phyloP scores from a whole-genome alignment of 1,140 invertebrate genomes.

The Medauroidea extradentata region DNA sequence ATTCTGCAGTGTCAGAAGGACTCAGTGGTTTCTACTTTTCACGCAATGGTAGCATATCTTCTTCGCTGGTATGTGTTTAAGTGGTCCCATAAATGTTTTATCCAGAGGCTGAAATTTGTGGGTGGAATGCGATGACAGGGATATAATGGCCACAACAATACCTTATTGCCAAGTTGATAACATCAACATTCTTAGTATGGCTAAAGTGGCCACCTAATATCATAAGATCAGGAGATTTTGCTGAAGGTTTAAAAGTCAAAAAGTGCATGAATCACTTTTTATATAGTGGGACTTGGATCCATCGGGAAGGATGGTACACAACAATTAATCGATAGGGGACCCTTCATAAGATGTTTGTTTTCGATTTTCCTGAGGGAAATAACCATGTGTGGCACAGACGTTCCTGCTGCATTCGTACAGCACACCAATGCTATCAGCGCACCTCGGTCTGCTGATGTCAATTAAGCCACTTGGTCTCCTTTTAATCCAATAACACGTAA shows the following conservation, averaged over 20 bases:
- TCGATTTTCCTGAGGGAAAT: conserved; percentile 32
- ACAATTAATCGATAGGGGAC: conserved; percentile 24
- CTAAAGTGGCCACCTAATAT: neutral
- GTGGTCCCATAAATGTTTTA: conserved; percentile 36
- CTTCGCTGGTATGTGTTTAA: conserved; percentile 32
- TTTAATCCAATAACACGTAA: conserved; percentile 24
- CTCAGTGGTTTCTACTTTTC: no score
- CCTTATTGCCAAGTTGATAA: conserved; percentile 21
- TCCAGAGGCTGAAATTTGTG: conserved; percentile 42
- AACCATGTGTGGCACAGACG: conserved; percentile 33
- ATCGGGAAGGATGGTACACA: conserved; percentile 29
- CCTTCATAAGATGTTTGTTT: conserved; percentile 18
- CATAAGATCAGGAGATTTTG: conserved; percentile 24
- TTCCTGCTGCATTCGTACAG: conserved; percentile 35
- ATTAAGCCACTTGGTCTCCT: conserved; percentile 20
- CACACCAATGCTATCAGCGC: conserved; percentile 30
- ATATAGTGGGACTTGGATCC: conserved; percentile 34
- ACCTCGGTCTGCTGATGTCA: conserved; percentile 36
- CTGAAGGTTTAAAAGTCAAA: conserved; percentile 19
- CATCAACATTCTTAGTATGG: conserved; percentile 3
- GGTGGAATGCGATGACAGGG: conserved; percentile 37
- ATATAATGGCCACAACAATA: conserved; percentile 24
- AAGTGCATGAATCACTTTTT: conserved; percentile 39
- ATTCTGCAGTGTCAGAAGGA: no score
- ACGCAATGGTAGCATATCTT: no score